Conservation (phyloP, 2,113 vertebrate species). For the Stegostoma tigrinum region DNA sequence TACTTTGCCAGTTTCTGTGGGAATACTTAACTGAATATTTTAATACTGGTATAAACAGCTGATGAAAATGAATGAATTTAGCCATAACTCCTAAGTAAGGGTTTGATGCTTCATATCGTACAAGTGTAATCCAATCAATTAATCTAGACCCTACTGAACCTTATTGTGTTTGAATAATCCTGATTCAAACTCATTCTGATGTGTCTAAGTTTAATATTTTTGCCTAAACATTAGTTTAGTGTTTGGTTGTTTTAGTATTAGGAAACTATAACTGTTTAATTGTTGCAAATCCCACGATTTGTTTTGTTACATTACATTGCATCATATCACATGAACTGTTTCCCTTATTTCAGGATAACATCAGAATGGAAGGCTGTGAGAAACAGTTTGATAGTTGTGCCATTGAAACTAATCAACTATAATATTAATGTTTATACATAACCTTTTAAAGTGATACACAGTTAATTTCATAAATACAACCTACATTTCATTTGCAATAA, state of each 20-base stretch:
- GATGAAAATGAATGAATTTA: not conserved
- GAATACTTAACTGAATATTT: not conserved
- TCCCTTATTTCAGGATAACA: not conserved
- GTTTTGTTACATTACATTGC: no score
- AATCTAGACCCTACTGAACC: not conserved
- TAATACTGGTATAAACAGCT: not conserved
- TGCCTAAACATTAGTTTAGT: not conserved
- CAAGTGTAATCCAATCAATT: not conserved
- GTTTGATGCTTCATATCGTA: not conserved
- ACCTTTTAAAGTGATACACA: not conserved
- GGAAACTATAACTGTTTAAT: not conserved
- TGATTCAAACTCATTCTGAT: not conserved
- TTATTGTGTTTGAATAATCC: not conserved
- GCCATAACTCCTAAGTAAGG: not conserved
- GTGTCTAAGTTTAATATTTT: not conserved
- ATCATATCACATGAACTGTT: not conserved
- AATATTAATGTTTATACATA: not conserved
- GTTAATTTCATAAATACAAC: not conserved
- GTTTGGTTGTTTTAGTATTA: not conserved
- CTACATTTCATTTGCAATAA: not conserved
- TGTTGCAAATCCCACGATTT: no score
- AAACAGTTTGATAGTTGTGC: not conserved
- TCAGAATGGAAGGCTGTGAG: not conserved
- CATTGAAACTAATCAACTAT: not conserved
- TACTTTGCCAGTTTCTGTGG: not conserved